phyloP scores from a whole-genome alignment of 2,888 invertebrate genomes.

The Frankliniella intonsa region DNA sequence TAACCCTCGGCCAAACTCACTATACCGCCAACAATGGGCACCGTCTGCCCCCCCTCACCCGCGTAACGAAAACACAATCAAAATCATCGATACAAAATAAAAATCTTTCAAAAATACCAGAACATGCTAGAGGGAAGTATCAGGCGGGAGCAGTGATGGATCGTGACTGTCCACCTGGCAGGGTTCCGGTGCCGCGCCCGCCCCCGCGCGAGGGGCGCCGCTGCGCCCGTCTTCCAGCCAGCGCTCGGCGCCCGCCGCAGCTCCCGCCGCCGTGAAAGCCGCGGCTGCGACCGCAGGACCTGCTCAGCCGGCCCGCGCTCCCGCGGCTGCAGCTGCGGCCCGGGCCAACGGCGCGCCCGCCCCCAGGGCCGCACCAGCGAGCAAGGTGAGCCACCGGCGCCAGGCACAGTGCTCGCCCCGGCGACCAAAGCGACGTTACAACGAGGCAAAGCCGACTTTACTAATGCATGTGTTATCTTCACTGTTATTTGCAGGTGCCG shows the following conservation, averaged over 20 bases:
- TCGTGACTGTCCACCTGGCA: neutral
- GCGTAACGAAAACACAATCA: neutral
- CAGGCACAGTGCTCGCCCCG: too few relatives aligned
- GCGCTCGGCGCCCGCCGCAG: neutral
- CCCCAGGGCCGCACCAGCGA: conserved; percentile 30
- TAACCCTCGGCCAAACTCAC: neutral
- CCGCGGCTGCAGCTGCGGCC: neutral
- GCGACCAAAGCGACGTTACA: neutral
- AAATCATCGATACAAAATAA: neutral
- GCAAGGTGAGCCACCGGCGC: conserved; percentile 27
- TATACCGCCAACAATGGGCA: neutral
- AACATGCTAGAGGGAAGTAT: neutral
- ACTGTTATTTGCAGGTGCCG: neutral
- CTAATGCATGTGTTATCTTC: neutral
- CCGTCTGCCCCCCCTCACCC: neutral
- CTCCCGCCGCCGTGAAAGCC: neutral
- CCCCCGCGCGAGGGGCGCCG: neutral
- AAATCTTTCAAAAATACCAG: neutral
- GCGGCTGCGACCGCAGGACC: neutral
- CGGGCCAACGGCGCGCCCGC: conserved; percentile 33
- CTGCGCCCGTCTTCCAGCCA: conserved; percentile 7
- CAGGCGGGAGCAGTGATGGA: neutral
- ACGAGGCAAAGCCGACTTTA: neutral
- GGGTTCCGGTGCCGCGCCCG: neutral
- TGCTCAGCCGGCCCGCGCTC: conserved; percentile 18